Percentiles rank a stretch among this genome's conserved stretches.
phyloP scores from a whole-genome alignment of 2,797 vertebrate species.

The Artibeus jamaicensis region DNA sequence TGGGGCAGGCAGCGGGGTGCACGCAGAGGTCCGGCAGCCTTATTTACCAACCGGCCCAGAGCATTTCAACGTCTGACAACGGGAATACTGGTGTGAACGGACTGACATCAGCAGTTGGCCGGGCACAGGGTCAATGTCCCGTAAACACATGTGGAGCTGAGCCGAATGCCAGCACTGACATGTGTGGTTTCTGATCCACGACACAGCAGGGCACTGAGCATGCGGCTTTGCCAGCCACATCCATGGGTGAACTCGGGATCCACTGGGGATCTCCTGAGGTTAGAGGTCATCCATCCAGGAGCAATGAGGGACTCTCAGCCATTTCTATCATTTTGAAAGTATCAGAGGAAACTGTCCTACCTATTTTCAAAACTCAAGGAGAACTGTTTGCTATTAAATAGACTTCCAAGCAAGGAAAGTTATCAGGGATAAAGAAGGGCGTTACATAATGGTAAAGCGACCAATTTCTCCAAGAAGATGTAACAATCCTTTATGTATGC shows the following conservation, averaged over 20 bases:
- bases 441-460: neutral
- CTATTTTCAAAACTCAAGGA: conserved; percentile 18
- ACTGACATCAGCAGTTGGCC: conserved; percentile 3
- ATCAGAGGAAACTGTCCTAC: neutral
- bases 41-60: neutral
- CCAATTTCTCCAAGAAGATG: neutral
- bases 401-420: neutral
- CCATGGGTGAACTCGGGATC: neutral
- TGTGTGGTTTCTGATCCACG: neutral
- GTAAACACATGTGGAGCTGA: neutral
- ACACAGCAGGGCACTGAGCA: too few species aligned
- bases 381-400: neutral
- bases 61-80: neutral
- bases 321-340: neutral
- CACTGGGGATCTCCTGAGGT: neutral
- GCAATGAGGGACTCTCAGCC: neutral
- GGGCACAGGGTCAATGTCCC: neutral
- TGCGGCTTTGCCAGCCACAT: neutral
- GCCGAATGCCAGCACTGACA: neutral
- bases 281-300: neutral
- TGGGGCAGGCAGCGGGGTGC: neutral
- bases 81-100: neutral
- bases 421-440: neutral
- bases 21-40: neutral
- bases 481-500: neutral